phyloP scores from a whole-genome alignment of 2,797 vertebrate genomes.

The Sus cebifrons region DNA sequence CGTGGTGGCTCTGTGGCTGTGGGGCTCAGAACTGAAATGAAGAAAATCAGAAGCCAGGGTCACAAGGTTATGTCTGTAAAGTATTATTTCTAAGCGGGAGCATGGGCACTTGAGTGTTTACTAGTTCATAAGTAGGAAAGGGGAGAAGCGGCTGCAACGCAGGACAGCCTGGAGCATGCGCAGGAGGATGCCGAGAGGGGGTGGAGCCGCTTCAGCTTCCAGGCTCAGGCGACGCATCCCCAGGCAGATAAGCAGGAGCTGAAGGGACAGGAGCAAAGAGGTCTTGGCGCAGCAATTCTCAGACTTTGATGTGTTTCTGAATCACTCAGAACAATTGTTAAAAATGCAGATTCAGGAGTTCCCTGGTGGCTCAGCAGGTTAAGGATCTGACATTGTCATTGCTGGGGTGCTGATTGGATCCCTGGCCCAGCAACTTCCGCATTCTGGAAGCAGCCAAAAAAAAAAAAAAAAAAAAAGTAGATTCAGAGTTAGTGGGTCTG shows the following conservation, averaged over 20 bases:
- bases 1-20: rapidly evolving
- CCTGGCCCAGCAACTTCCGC: too few relatives aligned
- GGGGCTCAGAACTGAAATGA: not conserved
- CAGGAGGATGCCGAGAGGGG: too few relatives aligned
- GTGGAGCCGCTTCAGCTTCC: too few relatives aligned
- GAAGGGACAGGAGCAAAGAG: not conserved
- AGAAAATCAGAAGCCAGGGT: not conserved
- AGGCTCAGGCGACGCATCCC: not conserved
- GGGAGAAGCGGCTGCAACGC: not conserved
- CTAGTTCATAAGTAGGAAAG: not conserved
- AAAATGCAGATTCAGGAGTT: not conserved
- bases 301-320: not conserved
- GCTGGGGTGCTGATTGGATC: too few relatives aligned
- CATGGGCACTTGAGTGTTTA: not conserved
- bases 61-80: not conserved
- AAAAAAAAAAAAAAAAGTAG: not conserved
- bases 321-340: not conserved
- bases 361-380: too few relatives aligned
- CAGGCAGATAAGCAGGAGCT: too few relatives aligned
- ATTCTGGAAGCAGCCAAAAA: too few relatives aligned
- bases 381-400: too few relatives aligned
- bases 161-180: not conserved
- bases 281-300: not conserved
- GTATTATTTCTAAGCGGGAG: constrained; percentile 23
- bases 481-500: not conserved